Percentiles rank a stretch among this genome's conserved stretches.
These are phyloP conservation scores for Cotesia vestalis DNA, from an alignment of 1,140 invertebrate genomes.

Conservation along the genomic window DNA sequence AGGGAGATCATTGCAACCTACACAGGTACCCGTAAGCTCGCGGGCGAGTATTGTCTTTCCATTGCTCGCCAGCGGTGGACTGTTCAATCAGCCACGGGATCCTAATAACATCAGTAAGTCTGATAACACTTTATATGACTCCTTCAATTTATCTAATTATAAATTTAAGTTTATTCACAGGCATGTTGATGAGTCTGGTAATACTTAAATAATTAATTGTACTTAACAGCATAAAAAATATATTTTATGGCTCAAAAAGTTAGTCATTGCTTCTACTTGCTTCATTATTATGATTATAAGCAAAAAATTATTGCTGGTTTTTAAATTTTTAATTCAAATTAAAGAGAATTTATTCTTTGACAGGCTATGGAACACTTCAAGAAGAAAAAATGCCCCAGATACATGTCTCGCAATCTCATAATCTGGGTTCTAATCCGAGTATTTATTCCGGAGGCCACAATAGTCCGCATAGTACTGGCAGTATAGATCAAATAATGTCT, in stretches of 20 bases:
- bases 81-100: conserved; percentile 62
- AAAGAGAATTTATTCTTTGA: conserved; percentile 16
- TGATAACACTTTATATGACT: conserved; percentile 46
- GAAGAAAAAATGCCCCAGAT: conserved; percentile 72
- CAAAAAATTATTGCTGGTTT: not conserved
- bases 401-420: conserved; percentile 59
- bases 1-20: conserved; percentile 70
- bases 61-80: conserved; percentile 68
- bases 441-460: conserved; percentile 68
- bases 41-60: conserved; percentile 81
- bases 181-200: too few species aligned
- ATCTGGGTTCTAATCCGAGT: conserved; percentile 71
- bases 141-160: not conserved
- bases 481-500: conserved; percentile 60
- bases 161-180: too few species aligned
- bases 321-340: not conserved
- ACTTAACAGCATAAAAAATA: too few species aligned
- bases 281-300: too few species aligned
- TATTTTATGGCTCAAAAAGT: too few species aligned
- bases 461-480: conserved; percentile 63
- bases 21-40: conserved; percentile 74
- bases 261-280: too few species aligned
- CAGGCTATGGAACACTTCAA: conserved; percentile 78
- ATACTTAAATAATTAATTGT: too few species aligned
- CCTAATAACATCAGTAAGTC: conserved; percentile 62